phyloP scores from a whole-genome alignment of 2,888 invertebrate genomes.

The Cantharis rustica region DNA sequence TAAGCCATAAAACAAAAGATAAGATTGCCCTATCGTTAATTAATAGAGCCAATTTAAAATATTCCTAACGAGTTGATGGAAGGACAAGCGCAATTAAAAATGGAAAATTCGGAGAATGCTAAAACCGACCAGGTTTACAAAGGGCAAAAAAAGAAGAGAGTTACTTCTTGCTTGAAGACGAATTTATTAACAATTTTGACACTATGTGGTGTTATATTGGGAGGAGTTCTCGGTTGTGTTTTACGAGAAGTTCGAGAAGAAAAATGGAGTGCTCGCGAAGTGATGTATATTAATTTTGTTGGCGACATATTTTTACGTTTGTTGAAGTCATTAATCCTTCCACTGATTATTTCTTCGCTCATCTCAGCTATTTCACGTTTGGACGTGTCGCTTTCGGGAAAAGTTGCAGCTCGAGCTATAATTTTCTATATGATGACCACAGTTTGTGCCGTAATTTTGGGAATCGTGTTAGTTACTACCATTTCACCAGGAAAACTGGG shows the following conservation, averaged over 20 bases:
- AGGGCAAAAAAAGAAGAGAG: neutral
- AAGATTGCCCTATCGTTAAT: neutral
- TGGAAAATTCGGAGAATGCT: neutral
- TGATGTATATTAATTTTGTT: slow-evolving; percentile 71
- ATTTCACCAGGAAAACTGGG: slow-evolving; percentile 65
- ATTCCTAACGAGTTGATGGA: neutral
- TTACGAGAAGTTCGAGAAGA: slow-evolving; percentile 48
- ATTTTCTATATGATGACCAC: slow-evolving; percentile 73
- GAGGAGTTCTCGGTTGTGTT: slow-evolving; percentile 57
- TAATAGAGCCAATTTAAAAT: neutral
- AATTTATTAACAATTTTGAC: slow-evolving; percentile 64
- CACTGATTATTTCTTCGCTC: slow-evolving; percentile 70
- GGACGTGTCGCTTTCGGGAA: slow-evolving; percentile 69
- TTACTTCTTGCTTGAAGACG: slow-evolving; percentile 44
- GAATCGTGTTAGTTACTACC: slow-evolving; percentile 69
- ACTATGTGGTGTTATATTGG: slow-evolving; percentile 62
- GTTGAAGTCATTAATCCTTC: slow-evolving; percentile 75
- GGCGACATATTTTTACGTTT: slow-evolving; percentile 76
- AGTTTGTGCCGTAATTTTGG: slow-evolving; percentile 69
- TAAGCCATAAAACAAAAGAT: neutral
- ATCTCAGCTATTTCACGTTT: slow-evolving; percentile 72
- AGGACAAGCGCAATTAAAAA: neutral
- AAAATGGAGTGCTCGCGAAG: slow-evolving; percentile 62
- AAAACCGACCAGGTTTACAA: neutral
- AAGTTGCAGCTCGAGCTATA: slow-evolving; percentile 69